Percentiles rank a stretch among this genome's conserved stretches.
Conservation (phyloP, 2,888 invertebrate genomes). For the Rhagophthalmus giganteus region DNA sequence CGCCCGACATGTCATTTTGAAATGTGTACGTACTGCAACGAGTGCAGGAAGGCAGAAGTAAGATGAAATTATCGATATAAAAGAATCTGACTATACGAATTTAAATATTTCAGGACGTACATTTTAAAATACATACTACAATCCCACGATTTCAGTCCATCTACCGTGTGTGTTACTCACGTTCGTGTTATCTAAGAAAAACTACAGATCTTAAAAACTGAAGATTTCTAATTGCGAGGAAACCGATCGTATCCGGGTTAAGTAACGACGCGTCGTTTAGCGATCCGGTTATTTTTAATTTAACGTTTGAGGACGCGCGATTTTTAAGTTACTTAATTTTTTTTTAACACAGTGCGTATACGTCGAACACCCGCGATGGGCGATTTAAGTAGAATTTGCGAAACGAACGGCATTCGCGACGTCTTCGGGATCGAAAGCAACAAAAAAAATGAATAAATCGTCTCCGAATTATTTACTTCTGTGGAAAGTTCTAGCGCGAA, state of each 20-base stretch:
- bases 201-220: conserved; percentile 2
- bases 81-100: conserved; percentile 6
- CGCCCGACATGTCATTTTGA: too few species aligned
- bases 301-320: neutral
- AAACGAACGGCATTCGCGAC: too few species aligned
- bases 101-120: conserved; percentile 10
- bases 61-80: conserved; percentile 13
- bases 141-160: conserved; percentile 12
- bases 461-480: too few species aligned
- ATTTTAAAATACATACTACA: conserved; percentile 6
- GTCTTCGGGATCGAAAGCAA: too few species aligned
- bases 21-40: too few species aligned
- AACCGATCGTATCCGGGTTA: too few species aligned
- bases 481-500: too few species aligned
- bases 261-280: too few species aligned
- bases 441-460: too few species aligned
- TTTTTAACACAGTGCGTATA: neutral
- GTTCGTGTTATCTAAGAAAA: conserved; percentile 4
- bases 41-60: conserved; percentile 7
- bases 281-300: too few species aligned
- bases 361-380: neutral
- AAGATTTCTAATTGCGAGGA: conserved; percentile 2
- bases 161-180: conserved; percentile 5
- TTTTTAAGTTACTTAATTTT: neutral
- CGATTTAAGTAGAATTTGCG: neutral